phyloP scores from a whole-genome alignment of 2,888 invertebrate genomes.

The Eupithecia pulchellata region DNA sequence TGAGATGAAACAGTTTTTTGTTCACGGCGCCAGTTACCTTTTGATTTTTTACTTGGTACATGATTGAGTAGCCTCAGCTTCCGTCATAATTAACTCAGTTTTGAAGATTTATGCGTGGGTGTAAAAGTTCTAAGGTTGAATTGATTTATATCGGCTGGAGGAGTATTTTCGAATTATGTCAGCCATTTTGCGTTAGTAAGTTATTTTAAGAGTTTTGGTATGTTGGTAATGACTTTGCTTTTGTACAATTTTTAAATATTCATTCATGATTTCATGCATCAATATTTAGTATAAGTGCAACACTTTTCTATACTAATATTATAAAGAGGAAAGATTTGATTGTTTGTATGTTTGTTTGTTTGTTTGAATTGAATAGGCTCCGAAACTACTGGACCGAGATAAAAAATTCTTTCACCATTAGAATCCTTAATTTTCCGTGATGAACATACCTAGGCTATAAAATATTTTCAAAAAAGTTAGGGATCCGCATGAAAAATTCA shows the following conservation, averaged over 20 bases:
- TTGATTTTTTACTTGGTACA: slow-evolving; percentile 48
- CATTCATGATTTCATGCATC: too few relatives aligned
- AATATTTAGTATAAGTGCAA: too few relatives aligned
- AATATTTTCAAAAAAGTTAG: too few relatives aligned
- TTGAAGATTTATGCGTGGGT: slow-evolving; percentile 51
- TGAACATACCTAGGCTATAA: too few relatives aligned
- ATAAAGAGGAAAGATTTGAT: too few relatives aligned
- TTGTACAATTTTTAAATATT: background rate
- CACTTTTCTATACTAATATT: too few relatives aligned
- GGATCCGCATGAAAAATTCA: too few relatives aligned
- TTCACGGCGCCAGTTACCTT: slow-evolving; percentile 62
- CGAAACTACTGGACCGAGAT: too few relatives aligned
- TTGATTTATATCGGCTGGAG: slow-evolving; percentile 41
- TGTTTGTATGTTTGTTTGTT: too few relatives aligned
- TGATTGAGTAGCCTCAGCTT: slow-evolving; percentile 69
- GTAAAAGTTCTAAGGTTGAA: slow-evolving; percentile 42
- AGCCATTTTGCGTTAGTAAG: slow-evolving; percentile 2
- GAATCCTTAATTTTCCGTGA: too few relatives aligned
- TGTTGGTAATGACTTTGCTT: background rate
- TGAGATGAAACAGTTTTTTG: slow-evolving; percentile 74
- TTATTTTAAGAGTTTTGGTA: background rate
- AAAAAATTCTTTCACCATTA: too few relatives aligned
- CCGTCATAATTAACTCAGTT: slow-evolving; percentile 63
- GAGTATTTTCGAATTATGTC: slow-evolving; percentile 12
- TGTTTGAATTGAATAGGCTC: too few relatives aligned